phyloP scores from a whole-genome alignment of 1,140 invertebrate species.

The Brachionus plicatilis region DNA sequence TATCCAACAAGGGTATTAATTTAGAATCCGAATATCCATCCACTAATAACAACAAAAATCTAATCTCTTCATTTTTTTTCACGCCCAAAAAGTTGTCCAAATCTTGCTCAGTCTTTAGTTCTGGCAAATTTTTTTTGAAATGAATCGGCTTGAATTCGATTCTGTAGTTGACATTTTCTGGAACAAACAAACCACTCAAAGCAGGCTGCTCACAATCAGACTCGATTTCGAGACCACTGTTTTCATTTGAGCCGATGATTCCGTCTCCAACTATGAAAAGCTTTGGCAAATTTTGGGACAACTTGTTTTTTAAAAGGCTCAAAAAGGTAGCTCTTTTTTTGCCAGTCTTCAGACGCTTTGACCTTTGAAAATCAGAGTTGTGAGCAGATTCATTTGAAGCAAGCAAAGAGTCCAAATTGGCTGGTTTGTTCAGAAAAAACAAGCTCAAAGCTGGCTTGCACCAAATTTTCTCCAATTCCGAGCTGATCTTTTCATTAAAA shows the following conservation, averaged over 20 bases:
- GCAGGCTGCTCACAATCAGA: neutral
- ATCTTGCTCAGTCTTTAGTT: neutral
- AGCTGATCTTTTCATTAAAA: neutral
- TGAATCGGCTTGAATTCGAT: neutral
- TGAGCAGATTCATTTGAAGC: neutral
- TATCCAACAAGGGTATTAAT: neutral
- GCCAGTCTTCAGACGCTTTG: neutral
- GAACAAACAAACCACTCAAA: neutral
- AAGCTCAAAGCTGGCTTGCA: neutral
- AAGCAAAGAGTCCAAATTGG: neutral
- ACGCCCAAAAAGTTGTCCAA: neutral
- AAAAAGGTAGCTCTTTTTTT: neutral
- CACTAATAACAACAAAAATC: neutral
- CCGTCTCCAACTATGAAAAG: neutral
- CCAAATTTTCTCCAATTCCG: neutral
- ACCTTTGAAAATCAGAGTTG: neutral
- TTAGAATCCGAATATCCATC: constrained; percentile 16
- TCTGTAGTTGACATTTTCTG: neutral
- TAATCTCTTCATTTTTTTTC: neutral
- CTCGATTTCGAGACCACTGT: neutral
- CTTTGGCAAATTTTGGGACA: neutral
- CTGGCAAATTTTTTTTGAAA: neutral
- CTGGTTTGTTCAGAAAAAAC: neutral
- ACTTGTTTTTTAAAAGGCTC: neutral
- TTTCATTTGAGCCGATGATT: neutral